A percentile compares a stretch with the other conserved stretches of the same genome.
Conservation (phyloP, 2,797 vertebrate species). For the Clarias pachynema region DNA sequence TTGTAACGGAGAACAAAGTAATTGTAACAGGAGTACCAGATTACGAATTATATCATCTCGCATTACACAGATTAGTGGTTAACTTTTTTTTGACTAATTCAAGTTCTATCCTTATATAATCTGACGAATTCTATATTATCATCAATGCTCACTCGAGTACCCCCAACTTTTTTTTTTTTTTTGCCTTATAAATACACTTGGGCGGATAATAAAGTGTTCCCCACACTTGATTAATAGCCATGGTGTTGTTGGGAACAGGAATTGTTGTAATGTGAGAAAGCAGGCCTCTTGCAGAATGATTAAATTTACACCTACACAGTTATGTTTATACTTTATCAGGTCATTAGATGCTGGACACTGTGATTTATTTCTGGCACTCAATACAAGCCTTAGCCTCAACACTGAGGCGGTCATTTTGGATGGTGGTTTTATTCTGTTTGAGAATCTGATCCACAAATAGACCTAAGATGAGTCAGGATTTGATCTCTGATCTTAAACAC, state of each 20-base stretch:
- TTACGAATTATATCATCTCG: background rate
- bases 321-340: background rate
- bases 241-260: background rate
- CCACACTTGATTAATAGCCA: background rate
- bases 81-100: background rate
- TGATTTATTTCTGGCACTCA: background rate
- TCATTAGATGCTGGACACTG: background rate
- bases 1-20: background rate
- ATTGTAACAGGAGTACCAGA: conserved; percentile 1
- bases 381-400: background rate
- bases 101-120: background rate
- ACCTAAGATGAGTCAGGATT: background rate
- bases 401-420: background rate
- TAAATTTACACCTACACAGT: background rate
- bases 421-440: background rate
- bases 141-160: background rate
- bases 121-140: background rate
- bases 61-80: background rate
- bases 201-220: background rate
- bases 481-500: background rate
- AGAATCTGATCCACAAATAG: background rate
- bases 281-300: background rate
- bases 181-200: background rate
- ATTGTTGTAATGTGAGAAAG: background rate
- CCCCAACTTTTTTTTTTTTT: too few species aligned